phyloP scores from a whole-genome alignment of 2,113 vertebrate species.

The Pholis gunnellus region DNA sequence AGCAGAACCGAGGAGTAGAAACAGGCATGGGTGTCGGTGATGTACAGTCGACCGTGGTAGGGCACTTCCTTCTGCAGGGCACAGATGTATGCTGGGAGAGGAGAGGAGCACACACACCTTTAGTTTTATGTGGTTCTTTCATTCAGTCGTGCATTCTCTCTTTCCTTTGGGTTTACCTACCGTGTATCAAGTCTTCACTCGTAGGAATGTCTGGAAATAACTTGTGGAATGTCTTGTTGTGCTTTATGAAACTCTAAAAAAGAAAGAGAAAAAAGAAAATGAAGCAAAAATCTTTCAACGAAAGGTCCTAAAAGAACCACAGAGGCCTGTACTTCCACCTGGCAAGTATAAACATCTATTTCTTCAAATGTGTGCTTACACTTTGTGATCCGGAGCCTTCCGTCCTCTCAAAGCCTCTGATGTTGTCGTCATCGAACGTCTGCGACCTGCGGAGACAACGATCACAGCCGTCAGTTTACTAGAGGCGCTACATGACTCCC shows the following conservation, averaged over 20 bases:
- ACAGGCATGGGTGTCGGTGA: conserved; percentile 85
- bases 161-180: conserved; percentile 64
- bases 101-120: not conserved
- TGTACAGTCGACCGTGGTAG: conserved; percentile 88
- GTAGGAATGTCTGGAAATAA: conserved; percentile 85
- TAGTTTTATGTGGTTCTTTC: not conserved
- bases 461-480: not conserved
- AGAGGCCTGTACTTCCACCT: not conserved
- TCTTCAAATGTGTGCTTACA: conserved; percentile 51
- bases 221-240: conserved; percentile 85
- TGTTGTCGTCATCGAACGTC: conserved; percentile 74
- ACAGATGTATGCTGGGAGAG: conserved; percentile 85
- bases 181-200: conserved; percentile 83
- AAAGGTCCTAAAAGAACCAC: not conserved
- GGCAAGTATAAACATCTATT: not conserved
- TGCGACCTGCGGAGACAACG: conserved; percentile 73
- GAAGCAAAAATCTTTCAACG: not conserved
- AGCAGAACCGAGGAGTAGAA: conserved; percentile 89
- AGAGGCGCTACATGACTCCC: not conserved
- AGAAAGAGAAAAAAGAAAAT: not conserved
- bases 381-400: conserved; percentile 67
- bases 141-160: not conserved
- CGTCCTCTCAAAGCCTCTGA: conserved; percentile 64
- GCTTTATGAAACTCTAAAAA: conserved; percentile 84
- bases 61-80: conserved; percentile 90